These are phyloP conservation scores for Xiphorhynchus elegans DNA, from an alignment of 2,113 vertebrate genomes.

Conservation along the genomic window DNA sequence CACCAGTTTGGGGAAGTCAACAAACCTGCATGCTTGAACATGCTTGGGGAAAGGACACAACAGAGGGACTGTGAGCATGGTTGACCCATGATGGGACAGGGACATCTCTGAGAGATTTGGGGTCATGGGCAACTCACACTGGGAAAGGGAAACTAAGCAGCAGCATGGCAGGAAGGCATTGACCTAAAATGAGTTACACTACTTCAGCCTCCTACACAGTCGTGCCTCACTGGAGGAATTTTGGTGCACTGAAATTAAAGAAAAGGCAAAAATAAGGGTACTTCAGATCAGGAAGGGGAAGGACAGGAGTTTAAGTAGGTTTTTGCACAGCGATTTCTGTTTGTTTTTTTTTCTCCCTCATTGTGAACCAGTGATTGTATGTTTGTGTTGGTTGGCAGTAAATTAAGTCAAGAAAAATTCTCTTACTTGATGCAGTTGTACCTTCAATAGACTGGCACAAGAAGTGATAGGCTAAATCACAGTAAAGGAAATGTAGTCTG, in stretches of 20 bases:
- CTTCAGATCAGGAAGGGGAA: not conserved
- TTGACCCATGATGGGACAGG: not conserved
- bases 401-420: slow-evolving; percentile 24
- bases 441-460: not conserved
- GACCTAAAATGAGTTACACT: not conserved
- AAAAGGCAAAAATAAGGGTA: not conserved
- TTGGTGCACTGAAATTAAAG: not conserved
- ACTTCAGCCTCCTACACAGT: not conserved
- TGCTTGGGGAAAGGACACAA: not conserved
- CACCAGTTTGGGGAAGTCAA: not conserved
- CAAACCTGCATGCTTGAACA: not conserved
- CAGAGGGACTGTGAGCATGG: no score
- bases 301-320: not conserved
- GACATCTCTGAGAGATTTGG: not conserved
- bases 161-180: not conserved
- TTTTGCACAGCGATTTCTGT: not conserved
- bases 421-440: not conserved
- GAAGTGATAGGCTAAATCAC: slow-evolving; percentile 14
- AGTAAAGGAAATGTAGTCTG: not conserved
- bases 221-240: not conserved
- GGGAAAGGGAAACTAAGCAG: not conserved
- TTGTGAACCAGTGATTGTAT: not conserved
- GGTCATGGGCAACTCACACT: accelerated
- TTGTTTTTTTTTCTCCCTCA: not conserved
- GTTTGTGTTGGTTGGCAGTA: not conserved